Evolutionary conservation across 2,797 vertebrate genomes (phyloP).

Genomic region (Eulemur rubriventer): DNA sequence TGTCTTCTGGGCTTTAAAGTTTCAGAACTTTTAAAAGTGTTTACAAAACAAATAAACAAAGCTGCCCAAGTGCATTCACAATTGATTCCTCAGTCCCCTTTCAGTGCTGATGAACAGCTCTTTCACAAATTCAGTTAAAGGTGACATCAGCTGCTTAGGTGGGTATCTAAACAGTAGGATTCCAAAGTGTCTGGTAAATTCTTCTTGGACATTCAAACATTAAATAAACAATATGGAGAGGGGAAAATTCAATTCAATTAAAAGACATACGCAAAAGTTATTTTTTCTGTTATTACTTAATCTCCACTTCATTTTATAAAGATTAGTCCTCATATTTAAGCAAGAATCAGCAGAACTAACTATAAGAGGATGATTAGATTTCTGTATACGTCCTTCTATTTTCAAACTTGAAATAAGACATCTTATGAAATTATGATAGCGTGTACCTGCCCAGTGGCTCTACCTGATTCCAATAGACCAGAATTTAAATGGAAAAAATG

Average conservation of each 20-base stretch:
- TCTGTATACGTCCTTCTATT: background rate
- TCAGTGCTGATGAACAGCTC: background rate
- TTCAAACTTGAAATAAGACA: background rate
- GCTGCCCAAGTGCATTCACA: background rate
- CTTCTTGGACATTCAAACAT: background rate
- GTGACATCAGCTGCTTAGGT: background rate
- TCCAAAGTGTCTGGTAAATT: background rate
- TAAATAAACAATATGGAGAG: background rate
- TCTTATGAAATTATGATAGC: background rate
- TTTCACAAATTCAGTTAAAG: background rate
- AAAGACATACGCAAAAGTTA: background rate
- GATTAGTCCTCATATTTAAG: background rate
- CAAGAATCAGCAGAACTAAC: background rate
- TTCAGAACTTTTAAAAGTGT: slow-evolving; percentile 41
- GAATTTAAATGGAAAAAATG: background rate
- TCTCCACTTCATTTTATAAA: background rate
- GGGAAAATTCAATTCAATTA: background rate
- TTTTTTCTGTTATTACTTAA: background rate
- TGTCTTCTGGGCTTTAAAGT: slow-evolving; percentile 27
- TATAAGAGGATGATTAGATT: background rate
- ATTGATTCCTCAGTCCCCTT: background rate
- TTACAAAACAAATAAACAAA: slow-evolving; percentile 54
- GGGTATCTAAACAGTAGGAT: background rate
- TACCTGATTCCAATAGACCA: background rate
- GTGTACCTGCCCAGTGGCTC: background rate